Conservation (phyloP, 1,140 invertebrate genomes). For the Chlorops oryzae region DNA sequence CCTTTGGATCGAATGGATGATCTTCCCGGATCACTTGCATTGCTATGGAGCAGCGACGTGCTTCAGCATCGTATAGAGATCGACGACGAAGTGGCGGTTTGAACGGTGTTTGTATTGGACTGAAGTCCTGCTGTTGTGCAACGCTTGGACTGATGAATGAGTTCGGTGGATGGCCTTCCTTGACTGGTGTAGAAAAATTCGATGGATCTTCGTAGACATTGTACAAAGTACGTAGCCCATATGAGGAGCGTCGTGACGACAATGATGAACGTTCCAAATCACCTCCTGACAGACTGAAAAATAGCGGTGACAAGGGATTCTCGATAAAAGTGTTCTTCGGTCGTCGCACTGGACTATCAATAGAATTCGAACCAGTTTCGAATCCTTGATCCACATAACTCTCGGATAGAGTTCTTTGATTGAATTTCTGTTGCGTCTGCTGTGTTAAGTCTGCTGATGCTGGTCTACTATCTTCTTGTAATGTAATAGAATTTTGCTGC, state of each 20-base stretch:
- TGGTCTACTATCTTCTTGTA: conserved; percentile 15
- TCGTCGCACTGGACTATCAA: conserved; percentile 30
- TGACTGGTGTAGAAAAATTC: conserved; percentile 34
- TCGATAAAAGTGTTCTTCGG: background rate
- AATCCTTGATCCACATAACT: conserved; percentile 41
- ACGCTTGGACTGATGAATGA: background rate
- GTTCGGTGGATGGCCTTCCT: conserved; percentile 17
- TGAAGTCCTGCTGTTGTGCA: conserved; percentile 28
- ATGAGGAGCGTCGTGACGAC: too few relatives aligned
- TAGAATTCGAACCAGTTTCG: conserved; percentile 38
- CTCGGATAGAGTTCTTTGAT: conserved; percentile 15
- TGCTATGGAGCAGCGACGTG: conserved; percentile 33
- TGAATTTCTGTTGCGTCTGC: background rate
- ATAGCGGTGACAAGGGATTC: conserved; percentile 5
- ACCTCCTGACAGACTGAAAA: conserved; percentile 14
- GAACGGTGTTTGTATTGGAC: conserved; percentile 13
- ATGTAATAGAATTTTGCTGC: too few relatives aligned
- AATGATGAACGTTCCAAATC: too few relatives aligned
- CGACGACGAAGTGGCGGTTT: conserved; percentile 15
- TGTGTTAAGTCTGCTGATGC: background rate
- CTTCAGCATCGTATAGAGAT: conserved; percentile 6
- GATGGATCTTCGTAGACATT: conserved; percentile 21
- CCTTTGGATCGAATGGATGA: conserved; percentile 27
- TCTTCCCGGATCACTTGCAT: conserved; percentile 42
- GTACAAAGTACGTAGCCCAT: too few relatives aligned